Conservation (phyloP, 2,888 invertebrate genomes). For the Parnassius apollo region DNA sequence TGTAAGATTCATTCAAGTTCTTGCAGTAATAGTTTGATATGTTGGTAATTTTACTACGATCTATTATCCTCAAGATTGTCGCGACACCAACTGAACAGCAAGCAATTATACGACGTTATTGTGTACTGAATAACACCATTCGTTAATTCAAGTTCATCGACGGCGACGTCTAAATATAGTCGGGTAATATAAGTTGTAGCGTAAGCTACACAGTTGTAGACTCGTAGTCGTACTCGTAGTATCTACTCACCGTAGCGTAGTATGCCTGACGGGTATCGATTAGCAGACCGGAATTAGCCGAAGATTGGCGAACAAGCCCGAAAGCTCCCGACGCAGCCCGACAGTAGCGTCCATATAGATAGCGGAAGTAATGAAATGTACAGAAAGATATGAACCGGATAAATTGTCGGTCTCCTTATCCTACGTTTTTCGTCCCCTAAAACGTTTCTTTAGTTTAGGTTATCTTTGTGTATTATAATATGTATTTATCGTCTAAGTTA, state of each 20-base stretch:
- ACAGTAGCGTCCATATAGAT: slow-evolving; percentile 62
- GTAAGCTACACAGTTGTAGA: slow-evolving; percentile 67
- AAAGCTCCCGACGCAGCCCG: slow-evolving; percentile 51
- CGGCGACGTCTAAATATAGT: slow-evolving; percentile 50
- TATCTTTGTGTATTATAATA: too few relatives aligned
- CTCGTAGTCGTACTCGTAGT: slow-evolving; percentile 46
- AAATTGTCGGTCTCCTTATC: slow-evolving; percentile 75
- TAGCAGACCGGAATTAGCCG: slow-evolving; percentile 58
- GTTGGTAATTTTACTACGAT: too few relatives aligned
- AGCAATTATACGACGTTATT: slow-evolving; percentile 37
- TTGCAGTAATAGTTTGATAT: too few relatives aligned
- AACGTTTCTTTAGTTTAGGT: slow-evolving; percentile 33
- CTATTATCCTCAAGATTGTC: neutral
- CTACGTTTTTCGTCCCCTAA: slow-evolving; percentile 63
- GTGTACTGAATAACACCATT: too few relatives aligned
- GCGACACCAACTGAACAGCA: slow-evolving; percentile 18
- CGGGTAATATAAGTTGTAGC: slow-evolving; percentile 49
- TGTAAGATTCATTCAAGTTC: too few relatives aligned
- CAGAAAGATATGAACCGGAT: slow-evolving; percentile 79
- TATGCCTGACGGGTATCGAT: slow-evolving; percentile 70
- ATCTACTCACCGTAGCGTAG: slow-evolving; percentile 51
- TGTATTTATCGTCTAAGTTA: too few relatives aligned
- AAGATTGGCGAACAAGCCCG: slow-evolving; percentile 51
- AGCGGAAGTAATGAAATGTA: slow-evolving; percentile 80
- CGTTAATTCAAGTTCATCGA: slow-evolving; percentile 48